Conservation (phyloP, 2,113 vertebrate genomes). For the Eptesicus fuscus region DNA sequence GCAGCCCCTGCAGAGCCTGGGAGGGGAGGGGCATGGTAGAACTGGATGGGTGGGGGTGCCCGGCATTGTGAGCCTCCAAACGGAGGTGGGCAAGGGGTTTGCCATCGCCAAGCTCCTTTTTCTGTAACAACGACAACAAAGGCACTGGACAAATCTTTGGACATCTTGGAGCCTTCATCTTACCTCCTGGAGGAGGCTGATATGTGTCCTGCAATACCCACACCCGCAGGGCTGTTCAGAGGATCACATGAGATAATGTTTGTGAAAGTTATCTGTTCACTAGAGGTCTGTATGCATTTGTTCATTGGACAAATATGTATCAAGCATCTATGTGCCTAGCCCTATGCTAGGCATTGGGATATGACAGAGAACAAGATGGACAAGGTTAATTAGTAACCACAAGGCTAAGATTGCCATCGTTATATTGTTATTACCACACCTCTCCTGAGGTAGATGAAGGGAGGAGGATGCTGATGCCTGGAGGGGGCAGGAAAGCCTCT, state of each 20-base stretch:
- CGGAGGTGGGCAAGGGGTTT: background rate
- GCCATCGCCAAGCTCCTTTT: background rate
- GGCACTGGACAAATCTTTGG: background rate
- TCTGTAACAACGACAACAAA: background rate
- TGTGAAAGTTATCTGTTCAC: background rate
- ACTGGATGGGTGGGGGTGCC: background rate
- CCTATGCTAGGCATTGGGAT: background rate
- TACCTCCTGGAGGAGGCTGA: background rate
- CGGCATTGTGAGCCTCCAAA: background rate
- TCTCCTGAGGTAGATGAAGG: background rate
- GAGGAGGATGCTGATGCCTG: background rate
- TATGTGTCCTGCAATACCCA: background rate
- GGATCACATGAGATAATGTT: background rate
- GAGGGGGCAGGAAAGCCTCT: background rate
- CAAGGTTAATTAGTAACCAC: constrained; percentile 25
- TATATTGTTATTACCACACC: background rate
- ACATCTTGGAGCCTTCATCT: background rate
- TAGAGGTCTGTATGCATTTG: background rate
- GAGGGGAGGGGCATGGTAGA: background rate
- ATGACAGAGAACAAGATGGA: background rate
- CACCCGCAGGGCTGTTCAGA: background rate
- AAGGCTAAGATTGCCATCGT: background rate
- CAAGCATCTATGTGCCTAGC: background rate
- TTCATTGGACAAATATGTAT: constrained; percentile 40
- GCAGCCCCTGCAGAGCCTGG: background rate